Base-by-base conservation (phyloP, 2,797 vertebrate species). In the Sciurus vulgaris region DNA sequence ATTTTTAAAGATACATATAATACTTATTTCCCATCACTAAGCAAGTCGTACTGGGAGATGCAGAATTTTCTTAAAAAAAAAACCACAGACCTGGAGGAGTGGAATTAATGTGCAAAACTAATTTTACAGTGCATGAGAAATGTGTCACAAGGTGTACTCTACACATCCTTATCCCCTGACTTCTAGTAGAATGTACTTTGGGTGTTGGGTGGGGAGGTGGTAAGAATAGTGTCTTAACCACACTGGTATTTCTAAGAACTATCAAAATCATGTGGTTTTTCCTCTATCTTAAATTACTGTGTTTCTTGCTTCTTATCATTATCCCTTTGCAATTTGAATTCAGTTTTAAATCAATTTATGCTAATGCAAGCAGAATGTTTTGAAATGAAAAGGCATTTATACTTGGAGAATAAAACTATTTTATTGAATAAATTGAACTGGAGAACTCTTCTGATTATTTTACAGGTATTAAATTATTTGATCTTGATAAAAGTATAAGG, bases 281-380 rank as follows among this genome's bases (percentile, higher is more conserved):
- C 3, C 13, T 24, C 41, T 15, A 26, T 84, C 10, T n/a, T 44
- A 65, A 95, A 73, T 94, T 72, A 54, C 33, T 65, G 1, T 59
- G 28, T 86, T 82, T 86, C 14, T 77, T 54, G 33, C 44, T 83
- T 89, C 56, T 90, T 87, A 59, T 94, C 4, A 77, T 69, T 93
- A 85, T 84, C 30, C 24, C 4, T 94, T 92, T 92, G 24, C 20
- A 81, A 54, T 86, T 89, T 65, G 24, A 96, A 67, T 85, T 63
- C 33, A n/a, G 3, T n/a, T 89, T 96, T 96, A 47, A 77, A 81
- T 96, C 26, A 83, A 30, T 51, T 93, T 90, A 87, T 92, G 28
- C 5, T 92, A 28, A 26, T 74, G 4, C 1, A 94, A 77, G 93
- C 28, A 90, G 24, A 86, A 38, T 85, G 13, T 87, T 89, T 83